A percentile compares a stretch with the other conserved stretches of the same genome.
Conservation (phyloP, 1,140 invertebrate species). For the Philotrypesis tridentata region DNA sequence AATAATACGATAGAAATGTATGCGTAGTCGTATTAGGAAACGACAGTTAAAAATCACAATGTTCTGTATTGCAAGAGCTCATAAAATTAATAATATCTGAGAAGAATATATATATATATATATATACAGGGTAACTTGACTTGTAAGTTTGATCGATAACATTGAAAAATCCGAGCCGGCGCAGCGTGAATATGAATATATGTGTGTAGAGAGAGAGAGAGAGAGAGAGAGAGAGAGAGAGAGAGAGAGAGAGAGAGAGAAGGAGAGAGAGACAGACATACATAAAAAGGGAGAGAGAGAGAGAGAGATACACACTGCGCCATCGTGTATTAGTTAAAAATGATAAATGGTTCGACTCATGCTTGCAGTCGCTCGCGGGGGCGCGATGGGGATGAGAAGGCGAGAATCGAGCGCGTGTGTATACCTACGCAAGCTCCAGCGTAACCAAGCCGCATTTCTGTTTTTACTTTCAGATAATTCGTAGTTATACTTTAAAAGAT, state of each 20-base stretch:
- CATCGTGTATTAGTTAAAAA: constrained; percentile 27
- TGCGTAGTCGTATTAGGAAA: not conserved
- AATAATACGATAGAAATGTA: not conserved
- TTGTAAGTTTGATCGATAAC: constrained; percentile 38
- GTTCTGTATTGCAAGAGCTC: not conserved
- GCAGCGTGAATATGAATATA: not conserved
- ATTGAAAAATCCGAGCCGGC: constrained; percentile 1
- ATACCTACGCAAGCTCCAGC: not conserved
- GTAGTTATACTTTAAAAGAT: constrained; percentile 79
- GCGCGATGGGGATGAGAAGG: not conserved
- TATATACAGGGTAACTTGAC: not conserved
- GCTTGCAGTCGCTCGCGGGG: not conserved
- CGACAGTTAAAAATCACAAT: not conserved
- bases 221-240: not conserved
- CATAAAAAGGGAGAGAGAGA: too few relatives aligned
- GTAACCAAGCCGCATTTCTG: constrained; percentile 2
- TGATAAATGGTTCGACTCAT: constrained; percentile 35
- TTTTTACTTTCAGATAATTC: constrained; percentile 71
- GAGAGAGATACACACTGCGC: not conserved
- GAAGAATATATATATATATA: not conserved
- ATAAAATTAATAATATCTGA: constrained; percentile 33
- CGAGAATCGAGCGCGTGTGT: not conserved
- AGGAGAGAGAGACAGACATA: not conserved
- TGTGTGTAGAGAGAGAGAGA: too few relatives aligned
- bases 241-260: not conserved